These are phyloP conservation scores for Branchinecta sandiegonensis DNA, from an alignment of 2,888 invertebrate species.

Conservation along the genomic window DNA sequence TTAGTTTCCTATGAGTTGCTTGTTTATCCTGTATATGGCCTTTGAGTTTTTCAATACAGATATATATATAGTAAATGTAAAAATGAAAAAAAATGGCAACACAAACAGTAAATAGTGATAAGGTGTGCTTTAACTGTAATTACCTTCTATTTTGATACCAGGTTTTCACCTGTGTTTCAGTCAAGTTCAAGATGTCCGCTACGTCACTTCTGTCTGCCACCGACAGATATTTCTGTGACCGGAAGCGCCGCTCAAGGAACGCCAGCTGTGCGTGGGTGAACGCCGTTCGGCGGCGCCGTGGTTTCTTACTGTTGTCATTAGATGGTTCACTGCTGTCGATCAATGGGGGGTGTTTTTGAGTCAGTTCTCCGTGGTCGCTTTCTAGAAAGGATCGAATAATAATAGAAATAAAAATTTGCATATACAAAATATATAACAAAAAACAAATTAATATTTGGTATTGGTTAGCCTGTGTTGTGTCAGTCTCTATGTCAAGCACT, in stretches of 20 bases:
- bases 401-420: too few species aligned
- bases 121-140: constrained; percentile 27
- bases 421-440: too few species aligned
- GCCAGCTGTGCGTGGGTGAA: constrained; percentile 89
- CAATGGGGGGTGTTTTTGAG: not conserved
- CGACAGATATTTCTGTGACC: constrained; percentile 83
- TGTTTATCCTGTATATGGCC: too few species aligned
- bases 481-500: too few species aligned
- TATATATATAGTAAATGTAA: too few species aligned
- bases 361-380: not conserved
- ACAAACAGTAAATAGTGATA: too few species aligned
- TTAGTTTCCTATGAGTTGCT: too few species aligned
- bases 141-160: constrained; percentile 85
- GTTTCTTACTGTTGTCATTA: constrained; percentile 42
- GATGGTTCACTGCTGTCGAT: not conserved
- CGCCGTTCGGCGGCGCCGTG: constrained; percentile 68
- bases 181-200: constrained; percentile 70
- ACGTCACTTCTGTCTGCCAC: constrained; percentile 86
- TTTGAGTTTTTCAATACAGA: too few species aligned
- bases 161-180: constrained; percentile 89
- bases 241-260: constrained; percentile 77
- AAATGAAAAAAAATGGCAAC: too few species aligned
- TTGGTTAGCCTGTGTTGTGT: too few species aligned
- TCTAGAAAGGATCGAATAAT: too few species aligned
- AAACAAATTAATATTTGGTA: too few species aligned